A percentile compares a stretch with the other conserved stretches of the same genome.
Evolutionary conservation across 2,797 vertebrate species (phyloP).

Genomic region (Tauraco hartlaubi): DNA sequence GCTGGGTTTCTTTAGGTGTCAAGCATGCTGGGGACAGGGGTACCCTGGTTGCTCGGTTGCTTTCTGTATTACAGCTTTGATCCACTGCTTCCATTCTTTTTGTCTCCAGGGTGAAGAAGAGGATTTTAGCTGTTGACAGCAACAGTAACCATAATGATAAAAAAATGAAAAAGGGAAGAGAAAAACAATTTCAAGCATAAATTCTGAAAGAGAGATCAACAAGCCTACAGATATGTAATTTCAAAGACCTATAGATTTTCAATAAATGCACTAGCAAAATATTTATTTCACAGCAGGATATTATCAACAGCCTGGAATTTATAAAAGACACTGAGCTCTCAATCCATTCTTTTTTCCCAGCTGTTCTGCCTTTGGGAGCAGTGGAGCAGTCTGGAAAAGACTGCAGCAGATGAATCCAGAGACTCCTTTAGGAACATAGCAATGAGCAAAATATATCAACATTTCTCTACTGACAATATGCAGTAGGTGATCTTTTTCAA

Average conservation of each 20-base stretch:
- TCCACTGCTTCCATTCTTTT: not conserved
- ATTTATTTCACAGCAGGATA: constrained; percentile 5
- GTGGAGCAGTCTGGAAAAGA: constrained; percentile 36
- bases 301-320: constrained; percentile 28
- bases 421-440: constrained; percentile 29
- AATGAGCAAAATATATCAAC: constrained; percentile 16
- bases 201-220: not conserved
- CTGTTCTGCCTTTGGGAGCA: constrained; percentile 26
- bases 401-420: constrained; percentile 21
- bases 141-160: not conserved
- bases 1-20: not conserved
- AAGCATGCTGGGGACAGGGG: not conserved
- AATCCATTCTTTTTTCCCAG: not conserved
- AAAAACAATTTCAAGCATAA: not conserved
- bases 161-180: not conserved
- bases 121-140: not conserved
- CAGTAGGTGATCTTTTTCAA: constrained; percentile 50
- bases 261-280: constrained; percentile 8
- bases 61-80: not conserved
- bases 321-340: not conserved
- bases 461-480: constrained; percentile 24
- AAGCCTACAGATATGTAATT: not conserved
- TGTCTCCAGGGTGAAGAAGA: not conserved
- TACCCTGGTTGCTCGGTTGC: not conserved
- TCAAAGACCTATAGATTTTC: constrained; percentile 30